Conservation (phyloP, 2,888 invertebrate species). For the Epistrophe eligans region DNA sequence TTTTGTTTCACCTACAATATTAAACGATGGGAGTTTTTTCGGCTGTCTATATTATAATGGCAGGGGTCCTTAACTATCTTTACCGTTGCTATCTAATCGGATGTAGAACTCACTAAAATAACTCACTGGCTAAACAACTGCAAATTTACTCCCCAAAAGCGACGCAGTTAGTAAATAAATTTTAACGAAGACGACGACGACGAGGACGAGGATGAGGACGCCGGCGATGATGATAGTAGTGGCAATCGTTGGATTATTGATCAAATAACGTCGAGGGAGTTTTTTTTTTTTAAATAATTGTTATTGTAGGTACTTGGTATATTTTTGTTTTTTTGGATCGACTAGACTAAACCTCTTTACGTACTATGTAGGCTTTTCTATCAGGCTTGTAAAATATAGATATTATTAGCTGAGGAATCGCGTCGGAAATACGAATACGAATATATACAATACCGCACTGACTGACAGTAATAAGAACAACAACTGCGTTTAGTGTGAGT, state of each 20-base stretch:
- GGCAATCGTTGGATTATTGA: slow-evolving; percentile 74
- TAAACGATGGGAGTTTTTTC: slow-evolving; percentile 43
- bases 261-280: slow-evolving; percentile 72
- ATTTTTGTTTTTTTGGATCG: slow-evolving; percentile 10
- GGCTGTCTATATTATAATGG: slow-evolving; percentile 6
- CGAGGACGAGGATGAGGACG: neutral
- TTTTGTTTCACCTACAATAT: slow-evolving; percentile 21
- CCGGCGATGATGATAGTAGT: slow-evolving; percentile 64
- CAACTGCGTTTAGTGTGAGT: slow-evolving; percentile 67
- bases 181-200: slow-evolving; percentile 49
- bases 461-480: slow-evolving; percentile 64
- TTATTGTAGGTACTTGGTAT: neutral
- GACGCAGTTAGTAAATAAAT: slow-evolving; percentile 74
- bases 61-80: slow-evolving; percentile 50
- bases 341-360: slow-evolving; percentile 16
- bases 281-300: slow-evolving; percentile 79
- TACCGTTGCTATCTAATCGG: slow-evolving; percentile 66
- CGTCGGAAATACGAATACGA: slow-evolving; percentile 42
- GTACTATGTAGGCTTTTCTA: slow-evolving; percentile 22
- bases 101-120: slow-evolving; percentile 57
- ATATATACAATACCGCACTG: slow-evolving; percentile 34
- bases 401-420: slow-evolving; percentile 54
- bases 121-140: slow-evolving; percentile 70
- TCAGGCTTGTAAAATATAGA: slow-evolving; percentile 13
- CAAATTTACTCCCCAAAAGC: slow-evolving; percentile 70